Conservation (phyloP, 2,888 invertebrate genomes). For the Pterostichus niger region DNA sequence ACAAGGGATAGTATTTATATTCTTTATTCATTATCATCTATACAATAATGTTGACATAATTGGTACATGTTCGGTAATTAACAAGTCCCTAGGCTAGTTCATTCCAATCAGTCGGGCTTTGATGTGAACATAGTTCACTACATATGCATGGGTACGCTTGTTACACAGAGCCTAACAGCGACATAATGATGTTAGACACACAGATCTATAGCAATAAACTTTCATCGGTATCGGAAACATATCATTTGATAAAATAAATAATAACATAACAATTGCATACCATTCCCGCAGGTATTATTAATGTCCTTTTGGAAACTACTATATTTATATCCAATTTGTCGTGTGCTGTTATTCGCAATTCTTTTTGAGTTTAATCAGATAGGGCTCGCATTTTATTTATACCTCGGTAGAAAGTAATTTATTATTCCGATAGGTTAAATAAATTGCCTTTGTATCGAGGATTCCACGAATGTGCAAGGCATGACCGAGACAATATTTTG, state of each 20-base stretch:
- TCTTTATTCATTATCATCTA: conserved; percentile 16
- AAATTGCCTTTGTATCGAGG: conserved; percentile 55
- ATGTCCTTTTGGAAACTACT: no score
- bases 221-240: not conserved
- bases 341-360: not conserved
- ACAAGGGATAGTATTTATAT: not conserved
- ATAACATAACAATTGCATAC: no score
- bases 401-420: conserved; percentile 32
- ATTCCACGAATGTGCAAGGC: not conserved
- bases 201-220: conserved; percentile 16
- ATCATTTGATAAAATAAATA: no score
- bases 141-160: conserved; percentile 28
- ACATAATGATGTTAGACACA: conserved; percentile 45
- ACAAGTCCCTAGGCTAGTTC: conserved; percentile 51
- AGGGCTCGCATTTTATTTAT: conserved; percentile 45
- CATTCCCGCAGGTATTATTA: no score
- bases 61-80: conserved; percentile 56
- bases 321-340: conserved; percentile 36
- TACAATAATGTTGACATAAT: conserved; percentile 58
- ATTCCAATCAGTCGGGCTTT: conserved; percentile 60
- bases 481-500: conserved; percentile 56
- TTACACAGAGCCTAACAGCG: conserved; percentile 27
- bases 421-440: conserved; percentile 59
- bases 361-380: conserved; percentile 39
- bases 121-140: conserved; percentile 54